Conservation (phyloP, 2,888 invertebrate genomes). For the Torymus auratus region DNA sequence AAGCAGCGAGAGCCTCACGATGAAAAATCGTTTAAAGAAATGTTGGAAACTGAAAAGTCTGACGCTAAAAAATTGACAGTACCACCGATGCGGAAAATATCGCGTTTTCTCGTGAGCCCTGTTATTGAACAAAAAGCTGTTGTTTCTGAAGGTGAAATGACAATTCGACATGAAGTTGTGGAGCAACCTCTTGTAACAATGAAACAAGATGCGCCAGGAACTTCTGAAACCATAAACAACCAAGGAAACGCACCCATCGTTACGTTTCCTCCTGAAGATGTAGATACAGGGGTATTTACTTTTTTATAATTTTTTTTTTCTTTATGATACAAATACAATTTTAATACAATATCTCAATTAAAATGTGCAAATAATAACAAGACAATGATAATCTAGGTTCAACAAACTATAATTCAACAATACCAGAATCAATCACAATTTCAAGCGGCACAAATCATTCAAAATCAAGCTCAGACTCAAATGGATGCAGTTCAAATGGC, state of each 20-base stretch:
- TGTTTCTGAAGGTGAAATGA: constrained; percentile 53
- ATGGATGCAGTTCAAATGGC: constrained; percentile 31
- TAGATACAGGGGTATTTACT: constrained; percentile 45
- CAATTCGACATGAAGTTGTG: constrained; percentile 54
- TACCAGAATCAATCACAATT: constrained; percentile 30
- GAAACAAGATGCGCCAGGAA: constrained; percentile 26
- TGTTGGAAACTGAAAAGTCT: constrained; percentile 44
- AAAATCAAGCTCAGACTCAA: constrained; percentile 41
- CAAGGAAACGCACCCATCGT: constrained; percentile 3
- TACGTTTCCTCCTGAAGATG: constrained; percentile 37
- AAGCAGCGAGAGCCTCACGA: constrained; percentile 34
- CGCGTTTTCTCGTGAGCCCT: constrained; percentile 89
- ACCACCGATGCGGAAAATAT: constrained; percentile 83
- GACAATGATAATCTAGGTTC: constrained; percentile 18
- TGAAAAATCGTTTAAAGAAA: constrained; percentile 44
- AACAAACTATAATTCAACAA: constrained; percentile 30
- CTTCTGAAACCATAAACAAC: constrained; percentile 1
- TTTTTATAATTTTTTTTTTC: background rate
- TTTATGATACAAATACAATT: background rate
- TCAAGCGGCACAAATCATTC: constrained; percentile 26
- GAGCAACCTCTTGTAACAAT: constrained; percentile 29
- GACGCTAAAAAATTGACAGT: constrained; percentile 67
- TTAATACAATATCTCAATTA: background rate
- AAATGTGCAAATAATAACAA: no score
- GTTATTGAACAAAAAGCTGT: constrained; percentile 81